Percentiles rank a stretch among this genome's conserved stretches.
phyloP scores from a whole-genome alignment of 1,140 invertebrate species.

The Sogatella furcifera region DNA sequence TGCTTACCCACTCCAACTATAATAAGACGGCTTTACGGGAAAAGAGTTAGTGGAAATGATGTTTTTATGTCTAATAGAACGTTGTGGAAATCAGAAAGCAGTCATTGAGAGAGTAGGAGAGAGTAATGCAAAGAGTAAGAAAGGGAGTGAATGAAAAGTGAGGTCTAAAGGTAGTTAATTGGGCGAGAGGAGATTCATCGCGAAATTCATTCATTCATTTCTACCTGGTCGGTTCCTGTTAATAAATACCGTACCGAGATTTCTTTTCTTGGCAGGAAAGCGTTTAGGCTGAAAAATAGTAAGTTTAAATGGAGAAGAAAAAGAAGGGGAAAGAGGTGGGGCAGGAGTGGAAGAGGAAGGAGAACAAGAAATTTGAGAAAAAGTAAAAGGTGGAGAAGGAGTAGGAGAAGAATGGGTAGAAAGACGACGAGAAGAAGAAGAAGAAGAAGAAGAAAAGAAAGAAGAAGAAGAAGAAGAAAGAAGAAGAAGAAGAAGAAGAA shows the following conservation, averaged over 20 bases:
- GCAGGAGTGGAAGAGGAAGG: not conserved
- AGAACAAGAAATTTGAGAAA: not conserved
- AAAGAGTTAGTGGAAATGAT: no score
- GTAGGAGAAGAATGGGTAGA: not conserved
- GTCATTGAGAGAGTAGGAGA: not conserved
- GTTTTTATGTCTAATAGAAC: not conserved
- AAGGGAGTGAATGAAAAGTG: no score
- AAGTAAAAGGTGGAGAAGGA: not conserved
- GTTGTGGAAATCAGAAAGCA: not conserved
- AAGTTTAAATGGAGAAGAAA: not conserved
- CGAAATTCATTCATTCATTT: no score
- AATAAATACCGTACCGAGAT: no score
- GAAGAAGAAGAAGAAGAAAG: not conserved
- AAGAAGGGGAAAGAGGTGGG: not conserved
- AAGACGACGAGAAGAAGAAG: not conserved
- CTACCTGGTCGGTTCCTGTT: no score
- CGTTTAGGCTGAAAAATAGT: not conserved
- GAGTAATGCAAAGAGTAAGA: not conserved
- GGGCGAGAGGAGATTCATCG: not conserved
- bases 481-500: not conserved
- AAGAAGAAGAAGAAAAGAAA: not conserved
- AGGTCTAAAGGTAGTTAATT: not conserved
- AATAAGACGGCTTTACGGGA: no score
- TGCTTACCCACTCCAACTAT: no score
- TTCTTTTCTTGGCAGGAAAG: no score